These are phyloP conservation scores for Glyptemys insculpta DNA, from an alignment of 2,797 vertebrate species.

Conservation along the genomic window DNA sequence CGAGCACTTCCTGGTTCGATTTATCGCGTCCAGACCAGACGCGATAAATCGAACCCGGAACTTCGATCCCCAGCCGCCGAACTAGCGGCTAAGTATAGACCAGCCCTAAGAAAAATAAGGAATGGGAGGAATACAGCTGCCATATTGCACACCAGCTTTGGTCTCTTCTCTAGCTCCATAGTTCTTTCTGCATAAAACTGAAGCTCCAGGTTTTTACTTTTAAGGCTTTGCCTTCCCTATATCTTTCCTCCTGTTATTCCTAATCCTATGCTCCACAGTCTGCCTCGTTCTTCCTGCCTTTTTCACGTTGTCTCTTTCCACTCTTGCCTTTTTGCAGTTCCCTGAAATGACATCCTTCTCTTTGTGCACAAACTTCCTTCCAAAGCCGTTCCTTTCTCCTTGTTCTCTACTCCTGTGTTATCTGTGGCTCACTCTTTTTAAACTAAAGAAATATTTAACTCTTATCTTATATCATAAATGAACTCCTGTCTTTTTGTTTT, in stretches of 20 bases:
- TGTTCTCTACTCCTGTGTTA: background rate
- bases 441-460: background rate
- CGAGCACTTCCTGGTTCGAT: no score
- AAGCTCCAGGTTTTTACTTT: background rate
- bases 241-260: background rate
- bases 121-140: background rate
- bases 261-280: background rate
- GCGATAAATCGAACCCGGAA: no score
- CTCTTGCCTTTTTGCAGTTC: background rate
- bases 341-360: background rate
- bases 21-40: no score
- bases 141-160: background rate
- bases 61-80: no score
- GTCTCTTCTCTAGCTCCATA: background rate
- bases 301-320: background rate
- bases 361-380: background rate
- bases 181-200: background rate
- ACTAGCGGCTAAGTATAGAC: no score
- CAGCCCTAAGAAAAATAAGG: rapidly evolving
- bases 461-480: background rate
- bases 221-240: background rate
- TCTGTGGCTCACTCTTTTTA: background rate
- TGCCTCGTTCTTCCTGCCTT: background rate
- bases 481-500: no score
- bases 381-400: background rate